Conservation (phyloP, 2,888 invertebrate genomes). For the Suillia variegata region DNA sequence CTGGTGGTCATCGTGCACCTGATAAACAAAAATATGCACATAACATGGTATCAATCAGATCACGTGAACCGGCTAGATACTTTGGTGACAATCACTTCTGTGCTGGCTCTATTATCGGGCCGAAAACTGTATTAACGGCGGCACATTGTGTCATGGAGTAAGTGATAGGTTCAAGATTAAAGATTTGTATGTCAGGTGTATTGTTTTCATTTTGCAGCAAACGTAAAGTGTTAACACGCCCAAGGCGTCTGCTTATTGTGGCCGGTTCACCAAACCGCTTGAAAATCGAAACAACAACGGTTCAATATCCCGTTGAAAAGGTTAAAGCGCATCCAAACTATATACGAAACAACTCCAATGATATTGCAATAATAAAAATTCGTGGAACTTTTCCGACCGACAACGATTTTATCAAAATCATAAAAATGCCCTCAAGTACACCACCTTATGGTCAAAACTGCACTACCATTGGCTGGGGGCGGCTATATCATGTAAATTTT, state of each 20-base stretch:
- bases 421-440: conserved; percentile 16
- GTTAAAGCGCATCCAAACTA: conserved; percentile 30
- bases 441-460: conserved; percentile 25
- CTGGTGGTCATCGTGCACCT: not conserved
- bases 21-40: not conserved
- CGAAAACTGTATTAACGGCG: conserved; percentile 32
- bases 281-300: conserved; percentile 16
- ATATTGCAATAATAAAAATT: conserved; percentile 35
- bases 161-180: conserved; percentile 8
- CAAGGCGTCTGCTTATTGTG: conserved; percentile 31
- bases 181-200: too few relatives aligned
- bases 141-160: conserved; percentile 38
- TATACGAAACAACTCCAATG: conserved; percentile 26
- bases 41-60: conserved; percentile 36
- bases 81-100: conserved; percentile 44
- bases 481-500: conserved; percentile 29
- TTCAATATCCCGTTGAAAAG: conserved; percentile 24
- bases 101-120: conserved; percentile 32
- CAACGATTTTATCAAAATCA: conserved; percentile 21
- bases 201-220: conserved; percentile 6
- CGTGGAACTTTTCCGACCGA: conserved; percentile 20
- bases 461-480: conserved; percentile 37
- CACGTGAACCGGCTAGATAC: conserved; percentile 28
- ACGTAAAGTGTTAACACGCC: conserved; percentile 22
- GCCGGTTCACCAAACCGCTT: conserved; percentile 30